phyloP scores from a whole-genome alignment of 2,113 vertebrate species.

The Bagarius yarrelli region DNA sequence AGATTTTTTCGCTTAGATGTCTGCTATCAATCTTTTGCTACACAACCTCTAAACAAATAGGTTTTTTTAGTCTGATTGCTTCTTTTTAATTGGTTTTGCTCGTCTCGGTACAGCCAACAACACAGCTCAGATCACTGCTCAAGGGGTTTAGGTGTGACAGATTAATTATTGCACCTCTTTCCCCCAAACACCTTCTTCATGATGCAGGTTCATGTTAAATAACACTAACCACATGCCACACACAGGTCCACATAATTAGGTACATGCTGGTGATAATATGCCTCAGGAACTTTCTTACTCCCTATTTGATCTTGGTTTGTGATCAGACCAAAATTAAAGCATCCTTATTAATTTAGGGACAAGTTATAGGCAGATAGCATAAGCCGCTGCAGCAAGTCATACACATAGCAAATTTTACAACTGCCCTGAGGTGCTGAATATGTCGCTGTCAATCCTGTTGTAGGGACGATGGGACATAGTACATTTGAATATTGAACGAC shows the following conservation, averaged over 20 bases:
- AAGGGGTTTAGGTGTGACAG: constrained; percentile 2
- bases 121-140: constrained; percentile 7
- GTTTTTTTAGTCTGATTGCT: not conserved
- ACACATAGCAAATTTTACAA: not conserved
- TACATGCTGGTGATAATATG: constrained; percentile 1
- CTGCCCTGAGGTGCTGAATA: not conserved
- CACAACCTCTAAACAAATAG: not conserved
- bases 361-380: not conserved
- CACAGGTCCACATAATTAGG: constrained; percentile 2
- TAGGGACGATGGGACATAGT: not conserved
- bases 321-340: not conserved
- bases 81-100: not conserved
- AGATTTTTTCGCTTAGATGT: not conserved
- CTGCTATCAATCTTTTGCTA: not conserved
- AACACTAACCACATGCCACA: not conserved
- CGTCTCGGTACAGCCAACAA: not conserved
- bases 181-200: not conserved
- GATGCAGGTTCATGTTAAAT: not conserved
- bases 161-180: not conserved
- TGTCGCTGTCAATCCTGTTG: not conserved
- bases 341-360: not conserved
- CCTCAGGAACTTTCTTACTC: not conserved
- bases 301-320: not conserved
- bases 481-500: not conserved
- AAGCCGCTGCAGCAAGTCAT: not conserved